Conservation (phyloP, 2,797 vertebrate genomes). For the Esox lucius region DNA sequence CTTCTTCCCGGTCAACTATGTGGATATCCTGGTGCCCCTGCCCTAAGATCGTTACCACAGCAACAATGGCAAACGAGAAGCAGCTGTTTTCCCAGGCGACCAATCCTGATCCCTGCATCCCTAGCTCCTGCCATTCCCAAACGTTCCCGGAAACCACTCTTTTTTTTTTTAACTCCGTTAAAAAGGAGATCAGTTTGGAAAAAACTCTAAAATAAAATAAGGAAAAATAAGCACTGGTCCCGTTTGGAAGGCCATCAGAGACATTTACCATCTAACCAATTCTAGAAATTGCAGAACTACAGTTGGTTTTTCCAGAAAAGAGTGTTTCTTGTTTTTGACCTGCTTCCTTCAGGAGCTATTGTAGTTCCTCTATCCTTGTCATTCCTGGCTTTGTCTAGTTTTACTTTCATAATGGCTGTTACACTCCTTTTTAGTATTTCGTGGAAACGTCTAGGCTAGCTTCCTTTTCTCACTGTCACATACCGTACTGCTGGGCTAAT, state of each 20-base stretch:
- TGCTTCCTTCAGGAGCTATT: conserved; percentile 2
- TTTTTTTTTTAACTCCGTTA: conserved; percentile 39
- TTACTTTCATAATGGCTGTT: conserved; percentile 50
- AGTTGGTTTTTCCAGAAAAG: not conserved
- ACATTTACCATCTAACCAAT: conserved; percentile 26
- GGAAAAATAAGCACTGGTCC: conserved; percentile 41
- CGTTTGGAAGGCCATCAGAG: conserved; percentile 13
- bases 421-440: conserved; percentile 57
- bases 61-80: conserved; percentile 6
- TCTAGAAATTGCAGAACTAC: conserved; percentile 2
- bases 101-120: conserved; percentile 3
- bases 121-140: conserved; percentile 40
- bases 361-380: conserved; percentile 29
- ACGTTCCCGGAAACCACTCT: conserved; percentile 51
- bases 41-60: conserved; percentile 74
- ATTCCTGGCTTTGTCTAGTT: conserved; percentile 52
- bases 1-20: conserved; percentile 99
- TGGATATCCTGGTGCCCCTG: conserved; percentile 94
- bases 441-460: conserved; percentile 54
- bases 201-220: conserved; percentile 15
- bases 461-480: conserved; percentile 43
- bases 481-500: conserved; percentile 31
- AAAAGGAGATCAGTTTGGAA: conserved; percentile 31
- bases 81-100: conserved; percentile 27
- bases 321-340: not conserved